Conservation (phyloP, 2,113 vertebrate species). For the Mastomys coucha region DNA sequence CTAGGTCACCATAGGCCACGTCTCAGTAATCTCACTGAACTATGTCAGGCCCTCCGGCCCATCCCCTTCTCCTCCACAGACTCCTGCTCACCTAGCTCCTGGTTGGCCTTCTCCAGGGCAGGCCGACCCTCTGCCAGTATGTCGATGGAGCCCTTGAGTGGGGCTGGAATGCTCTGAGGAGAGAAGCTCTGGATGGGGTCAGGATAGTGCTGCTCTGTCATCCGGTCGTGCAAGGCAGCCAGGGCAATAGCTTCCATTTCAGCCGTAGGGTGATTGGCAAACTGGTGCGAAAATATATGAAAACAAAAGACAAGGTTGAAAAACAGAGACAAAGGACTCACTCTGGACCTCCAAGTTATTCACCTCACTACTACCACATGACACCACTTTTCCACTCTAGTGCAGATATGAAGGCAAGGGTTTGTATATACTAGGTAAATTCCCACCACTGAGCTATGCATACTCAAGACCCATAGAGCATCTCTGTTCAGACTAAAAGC, state of each 20-base stretch:
- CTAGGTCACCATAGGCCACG: not conserved
- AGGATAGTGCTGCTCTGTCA: conserved; percentile 92
- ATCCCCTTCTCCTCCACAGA: not conserved
- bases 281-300: too few relatives aligned
- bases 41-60: not conserved
- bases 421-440: not conserved
- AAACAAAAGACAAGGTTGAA: not conserved
- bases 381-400: not conserved
- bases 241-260: conserved; percentile 84
- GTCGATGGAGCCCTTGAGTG: conserved; percentile 87
- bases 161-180: conserved; percentile 76
- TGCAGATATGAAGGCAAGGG: not conserved
- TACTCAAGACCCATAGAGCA: rapidly evolving
- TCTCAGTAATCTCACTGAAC: not conserved
- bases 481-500: not conserved
- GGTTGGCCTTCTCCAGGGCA: conserved; percentile 91
- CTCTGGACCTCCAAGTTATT: not conserved
- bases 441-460: not conserved
- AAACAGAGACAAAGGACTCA: not conserved
- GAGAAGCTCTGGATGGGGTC: conserved; percentile 89
- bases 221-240: conserved; percentile 89
- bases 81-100: conserved; percentile 89
- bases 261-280: conserved; percentile 53
- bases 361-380: not conserved
- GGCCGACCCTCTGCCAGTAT: conserved; percentile 88